Base-by-base conservation (phyloP, 2,113 vertebrate genomes). In the Connochaetes taurinus region DNA sequence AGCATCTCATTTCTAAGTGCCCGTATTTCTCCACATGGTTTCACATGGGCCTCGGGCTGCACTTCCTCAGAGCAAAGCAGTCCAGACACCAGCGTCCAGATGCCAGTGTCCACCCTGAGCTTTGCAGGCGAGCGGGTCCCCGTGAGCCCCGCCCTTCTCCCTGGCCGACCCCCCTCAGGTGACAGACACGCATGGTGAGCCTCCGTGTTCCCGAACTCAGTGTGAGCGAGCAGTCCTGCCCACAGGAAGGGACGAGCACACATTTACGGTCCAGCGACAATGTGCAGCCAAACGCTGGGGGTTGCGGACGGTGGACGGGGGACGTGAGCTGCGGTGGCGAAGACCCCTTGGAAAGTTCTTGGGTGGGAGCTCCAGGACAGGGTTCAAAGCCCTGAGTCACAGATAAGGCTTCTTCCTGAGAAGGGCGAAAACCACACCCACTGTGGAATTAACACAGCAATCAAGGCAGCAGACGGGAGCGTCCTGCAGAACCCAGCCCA, bases 301-400 rank as follows among this genome's bases (percentile, higher is more conserved):
- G 27, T 78, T 2, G 0, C 4, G 0, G 74, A 29, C 6, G 2
- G 29, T 17, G 45, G 76, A 31, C 4, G 15, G 76, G 15, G 7
- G 27, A 31, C 0, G 2, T 0, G 2, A 47, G 76, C 8, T 50
- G 8, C 4, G 2, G 27, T 11, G 76, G 14, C 0, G 15, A 80
- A 33, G 45, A 29, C 4, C 45, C 45, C 29, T 47, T 0, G 15
- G 45, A 10, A 47, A 11, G 45, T 19, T 31, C 76, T 80, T 0
- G 0, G 76, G 4, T 50, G 45, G 43, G 8, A 47, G 31, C 2
- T 45, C 8, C 15, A 31, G 29, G 15, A 4, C 27, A 31, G 25
- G 12, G 29, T 6, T 17, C 76, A 29, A 33, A 33, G 45, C 45
- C 29, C 76, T 50, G 45, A 50, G 29, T 80, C 45, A 31, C 76